phyloP scores from a whole-genome alignment of 2,797 vertebrate species.

The Artibeus lituratus region DNA sequence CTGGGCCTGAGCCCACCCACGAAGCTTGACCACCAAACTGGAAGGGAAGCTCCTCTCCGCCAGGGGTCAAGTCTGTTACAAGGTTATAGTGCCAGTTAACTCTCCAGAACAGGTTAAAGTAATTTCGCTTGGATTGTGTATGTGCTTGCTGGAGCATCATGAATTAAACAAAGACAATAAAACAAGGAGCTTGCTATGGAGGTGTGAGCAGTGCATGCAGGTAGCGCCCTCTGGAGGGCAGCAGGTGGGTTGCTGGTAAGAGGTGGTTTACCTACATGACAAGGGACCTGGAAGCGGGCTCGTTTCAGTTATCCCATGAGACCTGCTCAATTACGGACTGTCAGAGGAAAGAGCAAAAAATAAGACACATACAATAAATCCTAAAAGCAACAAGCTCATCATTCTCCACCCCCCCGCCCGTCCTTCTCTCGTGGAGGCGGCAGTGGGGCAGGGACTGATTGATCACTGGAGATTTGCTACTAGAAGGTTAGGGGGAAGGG shows the following conservation, averaged over 20 bases:
- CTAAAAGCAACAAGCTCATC: conserved; percentile 6
- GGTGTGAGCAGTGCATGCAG: conserved; percentile 83
- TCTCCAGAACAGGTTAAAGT: conserved; percentile 57
- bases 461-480: not conserved
- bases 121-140: not conserved
- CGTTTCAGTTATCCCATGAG: conserved; percentile 97
- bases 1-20: not conserved
- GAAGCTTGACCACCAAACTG: not conserved
- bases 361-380: conserved; percentile 80
- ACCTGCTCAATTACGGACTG: conserved; percentile 99
- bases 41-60: not conserved
- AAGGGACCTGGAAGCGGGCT: conserved; percentile 87
- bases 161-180: not conserved
- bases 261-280: conserved; percentile 91
- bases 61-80: not conserved
- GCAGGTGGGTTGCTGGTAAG: conserved; percentile 66
- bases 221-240: conserved; percentile 36
- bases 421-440: not conserved
- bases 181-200: conserved; percentile 68
- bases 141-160: conserved; percentile 17
- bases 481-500: not conserved
- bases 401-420: conserved; percentile 17
- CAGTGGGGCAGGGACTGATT: not conserved
- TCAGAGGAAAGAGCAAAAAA: conserved; percentile 87
- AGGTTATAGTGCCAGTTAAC: conserved; percentile 37